A percentile compares a stretch with the other conserved stretches of the same genome.
phyloP scores from a whole-genome alignment of 2,113 vertebrate species.

The Python bivittatus region DNA sequence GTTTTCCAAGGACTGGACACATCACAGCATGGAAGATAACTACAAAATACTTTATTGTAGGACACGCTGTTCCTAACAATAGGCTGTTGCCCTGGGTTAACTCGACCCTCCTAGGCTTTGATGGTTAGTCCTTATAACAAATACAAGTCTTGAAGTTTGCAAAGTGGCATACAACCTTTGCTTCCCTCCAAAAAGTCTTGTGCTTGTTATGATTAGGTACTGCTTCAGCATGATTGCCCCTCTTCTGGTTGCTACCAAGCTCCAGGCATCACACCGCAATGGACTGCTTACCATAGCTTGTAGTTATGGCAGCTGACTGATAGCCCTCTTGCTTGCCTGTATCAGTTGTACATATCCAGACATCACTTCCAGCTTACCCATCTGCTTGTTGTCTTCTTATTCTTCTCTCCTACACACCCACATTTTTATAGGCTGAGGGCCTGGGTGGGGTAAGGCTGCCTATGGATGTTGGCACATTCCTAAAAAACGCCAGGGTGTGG shows the following conservation, averaged over 20 bases:
- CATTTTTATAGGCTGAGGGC: too few relatives aligned
- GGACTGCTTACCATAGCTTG: neutral
- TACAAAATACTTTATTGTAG: too few relatives aligned
- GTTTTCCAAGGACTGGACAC: too few relatives aligned
- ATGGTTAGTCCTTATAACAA: too few relatives aligned
- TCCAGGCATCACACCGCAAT: neutral
- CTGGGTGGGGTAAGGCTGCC: too few relatives aligned
- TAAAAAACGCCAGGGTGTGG: too few relatives aligned
- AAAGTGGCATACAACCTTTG: neutral
- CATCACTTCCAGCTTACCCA: neutral
- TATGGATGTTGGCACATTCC: too few relatives aligned
- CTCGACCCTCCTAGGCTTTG: too few relatives aligned
- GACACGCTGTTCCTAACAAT: too few relatives aligned
- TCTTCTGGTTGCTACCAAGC: neutral
- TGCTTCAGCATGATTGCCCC: neutral
- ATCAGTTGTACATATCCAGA: neutral
- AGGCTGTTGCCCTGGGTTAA: too few relatives aligned
- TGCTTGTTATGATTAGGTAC: neutral
- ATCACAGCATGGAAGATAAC: too few relatives aligned
- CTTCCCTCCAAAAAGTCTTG: neutral
- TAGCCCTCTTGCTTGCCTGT: neutral
- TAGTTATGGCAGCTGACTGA: neutral
- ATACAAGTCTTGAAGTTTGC: too few relatives aligned
- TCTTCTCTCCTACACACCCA: neutral
- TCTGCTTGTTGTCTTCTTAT: neutral